Evolutionary conservation across 2,888 invertebrate species (phyloP), one percentile per base, ranked within the genome.

Genomic region (Tachina grossa): DNA sequence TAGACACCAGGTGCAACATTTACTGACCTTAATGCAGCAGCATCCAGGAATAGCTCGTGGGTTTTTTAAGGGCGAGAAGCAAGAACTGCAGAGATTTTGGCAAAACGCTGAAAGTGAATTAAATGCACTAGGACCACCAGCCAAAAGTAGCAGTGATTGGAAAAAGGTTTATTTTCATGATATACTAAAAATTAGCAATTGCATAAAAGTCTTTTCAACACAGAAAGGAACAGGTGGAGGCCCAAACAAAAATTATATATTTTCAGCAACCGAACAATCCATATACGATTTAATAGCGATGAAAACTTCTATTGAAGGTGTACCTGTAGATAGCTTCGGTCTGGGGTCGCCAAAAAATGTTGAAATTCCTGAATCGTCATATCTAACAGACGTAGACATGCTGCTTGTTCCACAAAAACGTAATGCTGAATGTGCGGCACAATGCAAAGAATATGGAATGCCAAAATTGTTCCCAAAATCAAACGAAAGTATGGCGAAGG

Each of bases 291-390:
- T 68, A 6, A 68, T 68, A 10, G 51, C 0, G 2, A 68, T 53
- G 51, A 68, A 68, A 68, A 68, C 68, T 53, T 68, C 41, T 9
- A 41, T 39, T 39, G 68, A 53, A 68, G 16, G 68, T 53, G 68
- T 68, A 5, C 8, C 39, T 53, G 53, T 11, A 41, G 16, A 51
- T 16, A 22, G 19, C 19, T 68, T 68, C 39, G 41, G 51, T 19
- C 16, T 68, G 10, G 51, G 41, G 6, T 16, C 53, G 16, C 16
- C 39, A 68, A 68, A 53, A 51, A 41, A 19, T 22, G 22, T 22
- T 22, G 22, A 47, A 45, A 47, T 45, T 3, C 14, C 39, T n/a
- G n/a, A 31, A n/a, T 10, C n/a, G 9, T 9, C n/a, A 2, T 2
- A 14, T 10, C n/a, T 2, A n/a, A 61, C n/a, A 16, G n/a, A 61